A percentile compares a stretch with the other conserved stretches of the same genome.
These are phyloP conservation scores for Lepilemur ruficaudatus DNA, from an alignment of 2,797 vertebrate genomes.

Conservation along the genomic window DNA sequence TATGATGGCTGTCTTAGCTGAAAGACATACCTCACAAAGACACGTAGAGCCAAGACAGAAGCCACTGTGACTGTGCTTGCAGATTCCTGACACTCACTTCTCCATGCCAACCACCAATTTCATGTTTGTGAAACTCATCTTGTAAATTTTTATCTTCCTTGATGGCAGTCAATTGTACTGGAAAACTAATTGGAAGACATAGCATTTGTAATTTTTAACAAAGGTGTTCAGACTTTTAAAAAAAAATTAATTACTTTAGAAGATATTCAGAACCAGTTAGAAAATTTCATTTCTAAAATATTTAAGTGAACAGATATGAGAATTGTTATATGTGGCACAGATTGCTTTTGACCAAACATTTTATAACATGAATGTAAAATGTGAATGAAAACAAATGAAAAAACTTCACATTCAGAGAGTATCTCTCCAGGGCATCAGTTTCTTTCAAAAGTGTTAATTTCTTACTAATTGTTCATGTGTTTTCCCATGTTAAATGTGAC, in stretches of 20 bases:
- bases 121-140: not conserved
- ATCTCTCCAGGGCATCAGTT: not conserved
- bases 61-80: not conserved
- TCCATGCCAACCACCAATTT: not conserved
- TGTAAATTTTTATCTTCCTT: not conserved
- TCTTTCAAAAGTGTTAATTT: slow-evolving; percentile 31
- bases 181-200: not conserved
- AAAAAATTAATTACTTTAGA: not conserved
- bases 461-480: not conserved
- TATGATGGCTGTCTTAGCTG: not conserved
- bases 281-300: slow-evolving; percentile 39
- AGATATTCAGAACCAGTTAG: not conserved
- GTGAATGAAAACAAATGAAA: slow-evolving; percentile 11
- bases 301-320: not conserved
- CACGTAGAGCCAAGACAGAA: not conserved
- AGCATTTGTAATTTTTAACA: not conserved
- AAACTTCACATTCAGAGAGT: not conserved
- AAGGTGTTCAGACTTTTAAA: not conserved
- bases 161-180: not conserved
- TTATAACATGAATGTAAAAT: slow-evolving; percentile 1
- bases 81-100: not conserved
- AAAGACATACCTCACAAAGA: not conserved
- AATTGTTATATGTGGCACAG: not conserved
- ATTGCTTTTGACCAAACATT: slow-evolving; percentile 4
- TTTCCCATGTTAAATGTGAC: no score